Conservation (phyloP, 2,888 invertebrate species). For the Drosophila paramelanica region DNA sequence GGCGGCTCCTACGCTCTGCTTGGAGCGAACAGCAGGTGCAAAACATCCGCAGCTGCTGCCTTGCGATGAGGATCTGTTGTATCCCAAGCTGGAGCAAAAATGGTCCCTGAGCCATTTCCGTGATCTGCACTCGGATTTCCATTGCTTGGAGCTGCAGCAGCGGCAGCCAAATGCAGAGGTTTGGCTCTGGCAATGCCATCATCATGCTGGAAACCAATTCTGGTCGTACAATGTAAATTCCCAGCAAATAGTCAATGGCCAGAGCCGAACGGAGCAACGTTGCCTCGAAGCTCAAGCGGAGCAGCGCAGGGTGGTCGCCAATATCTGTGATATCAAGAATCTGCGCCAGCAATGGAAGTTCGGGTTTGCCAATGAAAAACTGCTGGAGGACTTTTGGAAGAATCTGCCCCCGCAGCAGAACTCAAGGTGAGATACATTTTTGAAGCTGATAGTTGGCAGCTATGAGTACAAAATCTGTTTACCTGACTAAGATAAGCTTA, state of each 20-base stretch:
- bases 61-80: constrained; percentile 71
- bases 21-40: constrained; percentile 87
- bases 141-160: constrained; percentile 93
- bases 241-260: constrained; percentile 70
- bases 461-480: background rate
- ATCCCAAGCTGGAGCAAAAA: constrained; percentile 75
- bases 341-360: constrained; percentile 79
- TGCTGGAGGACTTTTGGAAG: constrained; percentile 66
- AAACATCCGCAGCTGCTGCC: constrained; percentile 53
- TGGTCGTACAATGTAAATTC: constrained; percentile 92
- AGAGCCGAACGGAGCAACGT: constrained; percentile 84
- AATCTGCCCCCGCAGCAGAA: constrained; percentile 8
- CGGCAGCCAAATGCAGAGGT: constrained; percentile 89
- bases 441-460: background rate
- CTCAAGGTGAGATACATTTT: background rate
- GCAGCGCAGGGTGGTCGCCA: constrained; percentile 87
- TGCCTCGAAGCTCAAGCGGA: constrained; percentile 90
- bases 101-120: constrained; percentile 79
- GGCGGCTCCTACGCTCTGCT: constrained; percentile 88
- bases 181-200: constrained; percentile 94
- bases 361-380: constrained; percentile 73
- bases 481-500: background rate
- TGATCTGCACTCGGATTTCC: constrained; percentile 85
- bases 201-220: constrained; percentile 95
- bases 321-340: constrained; percentile 86